phyloP scores from a whole-genome alignment of 2,797 vertebrate species.

The Uromys caudimaculatus region DNA sequence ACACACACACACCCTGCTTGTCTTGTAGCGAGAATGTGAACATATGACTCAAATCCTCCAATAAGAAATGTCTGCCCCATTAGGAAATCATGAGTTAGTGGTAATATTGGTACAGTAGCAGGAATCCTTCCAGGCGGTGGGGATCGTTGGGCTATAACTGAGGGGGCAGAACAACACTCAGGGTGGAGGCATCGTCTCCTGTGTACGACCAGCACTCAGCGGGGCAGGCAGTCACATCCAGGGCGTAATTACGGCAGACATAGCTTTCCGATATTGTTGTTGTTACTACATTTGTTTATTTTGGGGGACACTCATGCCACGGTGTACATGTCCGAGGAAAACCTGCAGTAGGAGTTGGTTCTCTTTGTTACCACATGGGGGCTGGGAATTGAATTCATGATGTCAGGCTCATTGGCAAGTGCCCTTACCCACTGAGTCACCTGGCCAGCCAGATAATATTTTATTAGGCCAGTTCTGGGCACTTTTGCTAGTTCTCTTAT shows the following conservation, averaged over 20 bases:
- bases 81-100: slow-evolving; percentile 17
- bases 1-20: background rate
- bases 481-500: slow-evolving; percentile 8
- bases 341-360: background rate
- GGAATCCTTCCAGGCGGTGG: background rate
- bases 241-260: background rate
- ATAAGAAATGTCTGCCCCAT: background rate
- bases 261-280: background rate
- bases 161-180: background rate
- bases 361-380: background rate
- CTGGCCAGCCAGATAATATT: background rate
- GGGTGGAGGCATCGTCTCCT: background rate
- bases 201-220: background rate
- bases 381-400: background rate
- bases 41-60: background rate
- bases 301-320: background rate
- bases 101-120: background rate
- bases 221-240: background rate
- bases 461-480: background rate
- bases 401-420: background rate
- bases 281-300: background rate
- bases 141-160: background rate
- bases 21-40: background rate
- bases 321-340: background rate
- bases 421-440: background rate